phyloP scores from a whole-genome alignment of 2,113 vertebrate species.

The Cercocebus atys region DNA sequence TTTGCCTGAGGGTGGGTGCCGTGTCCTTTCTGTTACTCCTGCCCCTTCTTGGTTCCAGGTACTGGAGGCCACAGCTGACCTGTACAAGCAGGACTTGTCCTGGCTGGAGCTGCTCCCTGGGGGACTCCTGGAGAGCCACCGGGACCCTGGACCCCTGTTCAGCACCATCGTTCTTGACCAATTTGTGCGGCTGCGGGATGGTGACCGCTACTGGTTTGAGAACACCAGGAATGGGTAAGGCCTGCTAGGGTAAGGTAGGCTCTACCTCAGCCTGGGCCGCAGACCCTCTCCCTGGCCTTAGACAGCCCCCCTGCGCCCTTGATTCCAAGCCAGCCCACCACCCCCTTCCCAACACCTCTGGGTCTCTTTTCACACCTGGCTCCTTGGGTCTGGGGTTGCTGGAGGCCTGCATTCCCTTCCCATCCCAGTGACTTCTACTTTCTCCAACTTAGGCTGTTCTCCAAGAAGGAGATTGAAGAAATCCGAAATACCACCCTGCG shows the following conservation, averaged over 20 bases:
- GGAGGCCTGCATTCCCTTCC: not conserved
- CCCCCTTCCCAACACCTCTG: not conserved
- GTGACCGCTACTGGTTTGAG: conserved; percentile 95
- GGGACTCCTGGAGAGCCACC: conserved; percentile 86
- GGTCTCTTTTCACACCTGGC: not conserved
- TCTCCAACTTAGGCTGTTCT: conserved; percentile 85
- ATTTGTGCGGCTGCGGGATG: conserved; percentile 90
- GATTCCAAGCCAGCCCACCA: not conserved
- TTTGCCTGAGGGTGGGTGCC: not conserved
- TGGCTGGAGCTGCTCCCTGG: conserved; percentile 90
- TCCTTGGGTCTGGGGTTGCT: not conserved
- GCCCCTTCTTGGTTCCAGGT: conserved; percentile 73
- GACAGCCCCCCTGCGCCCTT: not conserved
- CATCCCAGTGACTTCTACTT: not conserved
- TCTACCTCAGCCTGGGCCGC: not conserved
- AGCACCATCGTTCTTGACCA: conserved; percentile 89
- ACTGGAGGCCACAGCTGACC: conserved; percentile 74
- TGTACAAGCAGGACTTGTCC: conserved; percentile 85
- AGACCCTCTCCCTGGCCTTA: not conserved
- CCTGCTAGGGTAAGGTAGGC: not conserved
- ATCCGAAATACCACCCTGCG: conserved; percentile 85
- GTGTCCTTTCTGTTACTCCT: not conserved
- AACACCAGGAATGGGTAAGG: conserved; percentile 89
- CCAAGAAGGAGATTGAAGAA: conserved; percentile 84
- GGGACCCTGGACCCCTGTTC: conserved; percentile 87